Evolutionary conservation across 2,113 vertebrate genomes (phyloP), one percentile per base, ranked within the genome.

Genomic region (Ophthalmolycus amberensis): DNA sequence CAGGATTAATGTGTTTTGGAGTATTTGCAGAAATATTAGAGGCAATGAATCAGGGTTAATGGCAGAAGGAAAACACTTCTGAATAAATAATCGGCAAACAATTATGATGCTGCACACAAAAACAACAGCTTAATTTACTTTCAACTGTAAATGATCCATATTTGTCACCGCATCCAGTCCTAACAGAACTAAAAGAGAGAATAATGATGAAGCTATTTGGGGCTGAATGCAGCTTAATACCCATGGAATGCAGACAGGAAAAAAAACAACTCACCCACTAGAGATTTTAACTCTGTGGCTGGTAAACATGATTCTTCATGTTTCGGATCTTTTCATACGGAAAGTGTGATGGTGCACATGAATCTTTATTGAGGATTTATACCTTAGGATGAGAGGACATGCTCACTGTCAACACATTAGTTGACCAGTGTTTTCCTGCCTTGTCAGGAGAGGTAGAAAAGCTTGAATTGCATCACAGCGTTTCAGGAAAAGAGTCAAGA

Each of bases 21-120:
- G 77, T 71, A 80, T 90, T 90, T 87, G 87, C 79, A 71, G 70
- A 85, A 90, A 91, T 90, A 90, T 90, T 89, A 87, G 64, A 84
- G 54, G 82, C 80, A 82, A 92, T 94, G 75, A 84, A 93, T 93
- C 90, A 93, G 66, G 77, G 77, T 82, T 90, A 93, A 94, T 89
- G 88, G 88, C 77, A 84, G 81, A 67, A 67, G 75, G 18, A 85
- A 90, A 93, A 82, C 64, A 75, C 87, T 87, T 81, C 69, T 86
- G 70, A 92, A 92, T 93, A 90, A 91, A 90, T 91, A 88, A 81
- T 75, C n/a, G 6, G 58, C 59, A 76, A 89, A 85, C 71, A 90
- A 89, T 92, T 90, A 91, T 83, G 75, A 92, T 83, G 80, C 73
- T 85, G 76, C 78, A 54, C 72, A 86, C 85, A 75, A 76, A 88